phyloP scores from a whole-genome alignment of 2,888 invertebrate species.

The Nowickia ferox region DNA sequence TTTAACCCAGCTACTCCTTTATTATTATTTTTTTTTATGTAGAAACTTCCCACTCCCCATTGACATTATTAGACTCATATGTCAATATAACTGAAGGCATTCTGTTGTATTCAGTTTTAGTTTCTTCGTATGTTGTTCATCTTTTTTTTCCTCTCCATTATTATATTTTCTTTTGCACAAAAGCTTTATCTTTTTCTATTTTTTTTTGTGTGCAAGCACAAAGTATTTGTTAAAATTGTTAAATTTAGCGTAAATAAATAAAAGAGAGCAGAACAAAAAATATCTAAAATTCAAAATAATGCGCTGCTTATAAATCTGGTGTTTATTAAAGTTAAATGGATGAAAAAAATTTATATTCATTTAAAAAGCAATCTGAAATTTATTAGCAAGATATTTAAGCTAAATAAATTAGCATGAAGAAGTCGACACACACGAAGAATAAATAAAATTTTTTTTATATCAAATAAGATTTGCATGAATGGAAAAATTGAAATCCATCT shows the following conservation, averaged over 20 bases:
- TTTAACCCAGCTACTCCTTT: neutral
- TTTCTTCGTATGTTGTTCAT: conserved; percentile 10
- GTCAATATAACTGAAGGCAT: conserved; percentile 64
- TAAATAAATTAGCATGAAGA: neutral
- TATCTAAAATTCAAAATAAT: conserved; percentile 30
- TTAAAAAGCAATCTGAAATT: neutral
- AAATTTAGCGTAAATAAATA: conserved; percentile 66
- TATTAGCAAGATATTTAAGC: neutral
- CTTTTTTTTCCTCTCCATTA: neutral
- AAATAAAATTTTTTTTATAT: no score
- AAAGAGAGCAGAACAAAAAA: conserved; percentile 3
- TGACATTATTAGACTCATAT: conserved; percentile 69
- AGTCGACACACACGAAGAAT: no score
- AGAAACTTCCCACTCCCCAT: neutral
- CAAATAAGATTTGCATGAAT: no score
- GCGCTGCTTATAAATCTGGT: conserved; percentile 23
- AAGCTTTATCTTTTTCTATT: conserved; percentile 46
- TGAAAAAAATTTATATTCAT: neutral
- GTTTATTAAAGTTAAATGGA: conserved; percentile 25
- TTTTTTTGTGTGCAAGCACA: conserved; percentile 32
- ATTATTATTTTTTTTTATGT: neutral
- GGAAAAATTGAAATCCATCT: no score
- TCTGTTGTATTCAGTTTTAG: conserved; percentile 32
- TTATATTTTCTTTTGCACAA: conserved; percentile 40
- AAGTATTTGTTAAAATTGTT: conserved; percentile 66